Base-by-base conservation (phyloP, 2,888 invertebrate species). In the Xestia rhomboidea region DNA sequence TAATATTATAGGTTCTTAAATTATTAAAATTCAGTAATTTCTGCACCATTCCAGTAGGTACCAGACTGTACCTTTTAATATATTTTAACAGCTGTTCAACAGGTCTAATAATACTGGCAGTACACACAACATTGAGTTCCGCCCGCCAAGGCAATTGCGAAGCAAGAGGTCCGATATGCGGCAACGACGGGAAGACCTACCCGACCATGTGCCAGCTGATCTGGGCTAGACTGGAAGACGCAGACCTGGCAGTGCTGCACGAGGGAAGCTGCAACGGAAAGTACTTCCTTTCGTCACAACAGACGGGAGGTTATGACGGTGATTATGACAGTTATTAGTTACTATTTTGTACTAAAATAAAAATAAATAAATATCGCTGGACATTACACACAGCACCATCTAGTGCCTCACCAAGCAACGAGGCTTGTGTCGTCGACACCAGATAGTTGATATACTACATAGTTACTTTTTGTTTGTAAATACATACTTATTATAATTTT, bases 111-210 rank as follows among this genome's bases (percentile, higher is more conserved):
- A 51, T 82, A 62, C 41, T 84, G 64, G n/a, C 18, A 66, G 46
- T 57, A 34, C 74, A 75, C 18, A 57, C 77, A 63, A 30, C 85
- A 71, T 82, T 70, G 69, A 70, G 69, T 75, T 70, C 21, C 10
- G 69, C 79, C 4, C 51, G 49, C 15, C 60, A 24, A 10, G 0
- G 0, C 3, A 27, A 34, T 27, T 85, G 84, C 21, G 27, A 75
- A 3, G 57, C 69, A 54, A 76, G 49, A 63, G 70, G 76, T 21
- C 88, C 84, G 1, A 64, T 91, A 15, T 93, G 93, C 64, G 92
- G 89, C 10, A 91, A 84, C 2, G 89, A 93, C 60, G 92, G 92
- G 0, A 77, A 75, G 7, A 90, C 92, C 0, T 93, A 93, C 73
- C n/a, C n/a, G 2, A 86, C 80, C 67, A 77, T 88, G 64, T 93